Evolutionary conservation across 1,140 invertebrate genomes (phyloP).

Genomic region (Campoletis sonorensis): DNA sequence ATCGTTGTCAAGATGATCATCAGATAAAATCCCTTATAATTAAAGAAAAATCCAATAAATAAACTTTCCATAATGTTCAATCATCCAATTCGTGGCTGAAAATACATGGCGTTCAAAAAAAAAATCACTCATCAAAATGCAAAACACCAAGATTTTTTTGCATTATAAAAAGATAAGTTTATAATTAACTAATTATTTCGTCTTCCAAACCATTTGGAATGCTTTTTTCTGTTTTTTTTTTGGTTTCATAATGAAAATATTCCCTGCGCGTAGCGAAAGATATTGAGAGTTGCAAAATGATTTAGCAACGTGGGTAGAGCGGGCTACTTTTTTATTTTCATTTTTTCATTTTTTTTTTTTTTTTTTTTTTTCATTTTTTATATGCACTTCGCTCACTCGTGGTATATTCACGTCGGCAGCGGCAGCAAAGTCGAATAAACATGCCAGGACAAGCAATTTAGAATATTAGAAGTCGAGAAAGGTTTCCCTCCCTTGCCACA

Average conservation of each 20-base stretch:
- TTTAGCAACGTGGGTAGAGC: neutral
- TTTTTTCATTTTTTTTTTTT: no score
- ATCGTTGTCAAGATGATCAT: no score
- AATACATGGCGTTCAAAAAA: no score
- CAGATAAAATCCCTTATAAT: no score
- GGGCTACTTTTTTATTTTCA: neutral
- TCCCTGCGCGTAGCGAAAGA: neutral
- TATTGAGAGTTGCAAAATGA: no score
- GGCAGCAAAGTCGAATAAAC: conserved; percentile 57
- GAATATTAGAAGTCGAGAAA: conserved; percentile 52
- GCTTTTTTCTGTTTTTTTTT: no score
- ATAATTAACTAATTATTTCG: neutral
- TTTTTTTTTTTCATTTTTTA: neutral
- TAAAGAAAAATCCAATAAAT: no score
- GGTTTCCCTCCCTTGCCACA: neutral
- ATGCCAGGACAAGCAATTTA: conserved; percentile 56
- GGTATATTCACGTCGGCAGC: conserved; percentile 48
- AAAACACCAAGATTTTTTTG: no score
- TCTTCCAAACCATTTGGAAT: neutral
- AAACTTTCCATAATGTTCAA: no score
- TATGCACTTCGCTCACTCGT: neutral
- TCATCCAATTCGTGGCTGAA: no score
- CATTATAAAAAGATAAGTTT: neutral
- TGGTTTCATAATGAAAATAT: neutral
- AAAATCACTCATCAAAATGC: no score